Evolutionary conservation across 2,113 vertebrate species (phyloP).

Genomic region (Ammodytes dubius): DNA sequence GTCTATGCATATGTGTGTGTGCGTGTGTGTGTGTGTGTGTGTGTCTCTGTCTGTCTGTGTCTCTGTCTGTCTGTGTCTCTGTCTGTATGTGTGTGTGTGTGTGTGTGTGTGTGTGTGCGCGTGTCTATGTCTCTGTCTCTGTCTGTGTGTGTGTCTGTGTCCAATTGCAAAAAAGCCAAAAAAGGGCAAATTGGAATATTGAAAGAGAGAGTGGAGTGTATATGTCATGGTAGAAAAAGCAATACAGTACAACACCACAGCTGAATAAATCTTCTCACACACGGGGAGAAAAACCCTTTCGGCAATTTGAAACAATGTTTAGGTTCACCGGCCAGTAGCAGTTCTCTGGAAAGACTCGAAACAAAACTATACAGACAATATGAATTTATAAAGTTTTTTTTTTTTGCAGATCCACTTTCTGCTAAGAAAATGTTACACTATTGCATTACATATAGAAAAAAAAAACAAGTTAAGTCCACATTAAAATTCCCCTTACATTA

Average conservation of each 20-base stretch:
- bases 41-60: too few species aligned
- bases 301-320: constrained; percentile 50
- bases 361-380: constrained; percentile 14
- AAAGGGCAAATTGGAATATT: constrained; percentile 44
- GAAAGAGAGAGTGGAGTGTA: constrained; percentile 70
- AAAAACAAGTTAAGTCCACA: background rate
- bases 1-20: too few species aligned
- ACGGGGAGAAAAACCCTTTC: constrained; percentile 44
- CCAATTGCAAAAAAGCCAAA: constrained; percentile 29
- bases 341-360: background rate
- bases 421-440: background rate
- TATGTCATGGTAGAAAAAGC: constrained; percentile 64
- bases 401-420: background rate
- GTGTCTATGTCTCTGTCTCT: too few species aligned
- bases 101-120: too few species aligned
- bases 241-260: constrained; percentile 50
- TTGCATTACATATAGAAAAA: background rate
- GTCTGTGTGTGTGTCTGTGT: constrained; percentile 20
- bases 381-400: background rate
- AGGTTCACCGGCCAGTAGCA: constrained; percentile 11
- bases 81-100: too few species aligned
- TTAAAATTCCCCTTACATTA: background rate
- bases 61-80: too few species aligned
- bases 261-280: constrained; percentile 62
- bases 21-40: too few species aligned